phyloP scores from a whole-genome alignment of 2,888 invertebrate species.

The Alloplasta piceator region DNA sequence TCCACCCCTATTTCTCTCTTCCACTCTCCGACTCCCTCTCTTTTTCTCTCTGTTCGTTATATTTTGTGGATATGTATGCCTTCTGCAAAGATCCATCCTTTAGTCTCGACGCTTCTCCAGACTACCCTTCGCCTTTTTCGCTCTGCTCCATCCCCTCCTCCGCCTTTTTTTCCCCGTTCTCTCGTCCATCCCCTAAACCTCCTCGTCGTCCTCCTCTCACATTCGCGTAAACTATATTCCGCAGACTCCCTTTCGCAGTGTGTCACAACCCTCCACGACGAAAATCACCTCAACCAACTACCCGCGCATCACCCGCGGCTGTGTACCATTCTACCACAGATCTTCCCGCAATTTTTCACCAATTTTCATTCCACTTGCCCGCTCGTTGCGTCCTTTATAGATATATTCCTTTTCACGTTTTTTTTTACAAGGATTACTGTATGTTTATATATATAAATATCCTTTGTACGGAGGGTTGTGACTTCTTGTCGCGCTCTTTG shows the following conservation, averaged over 20 bases:
- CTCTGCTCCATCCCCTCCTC: constrained; percentile 44
- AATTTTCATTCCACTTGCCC: constrained; percentile 55
- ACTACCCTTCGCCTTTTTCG: constrained; percentile 27
- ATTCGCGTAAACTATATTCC: constrained; percentile 8
- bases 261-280: constrained; percentile 14
- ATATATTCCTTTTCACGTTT: constrained; percentile 15
- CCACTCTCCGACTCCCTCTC: constrained; percentile 34
- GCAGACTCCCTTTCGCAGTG: constrained; percentile 18
- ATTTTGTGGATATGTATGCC: too few species aligned
- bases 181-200: constrained; percentile 42
- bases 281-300: constrained; percentile 31
- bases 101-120: constrained; percentile 49
- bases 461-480: not conserved
- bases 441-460: not conserved
- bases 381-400: constrained; percentile 42
- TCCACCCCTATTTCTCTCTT: constrained; percentile 31
- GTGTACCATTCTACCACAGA: constrained; percentile 23
- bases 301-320: constrained; percentile 33
- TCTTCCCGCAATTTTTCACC: constrained; percentile 62
- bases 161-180: constrained; percentile 57
- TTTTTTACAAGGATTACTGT: not conserved
- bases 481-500: not conserved
- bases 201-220: constrained; percentile 41
- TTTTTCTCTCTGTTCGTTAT: not conserved
- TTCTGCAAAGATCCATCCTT: constrained; percentile 4